phyloP scores from a whole-genome alignment of 1,140 invertebrate species.

The Orchestia grillus region DNA sequence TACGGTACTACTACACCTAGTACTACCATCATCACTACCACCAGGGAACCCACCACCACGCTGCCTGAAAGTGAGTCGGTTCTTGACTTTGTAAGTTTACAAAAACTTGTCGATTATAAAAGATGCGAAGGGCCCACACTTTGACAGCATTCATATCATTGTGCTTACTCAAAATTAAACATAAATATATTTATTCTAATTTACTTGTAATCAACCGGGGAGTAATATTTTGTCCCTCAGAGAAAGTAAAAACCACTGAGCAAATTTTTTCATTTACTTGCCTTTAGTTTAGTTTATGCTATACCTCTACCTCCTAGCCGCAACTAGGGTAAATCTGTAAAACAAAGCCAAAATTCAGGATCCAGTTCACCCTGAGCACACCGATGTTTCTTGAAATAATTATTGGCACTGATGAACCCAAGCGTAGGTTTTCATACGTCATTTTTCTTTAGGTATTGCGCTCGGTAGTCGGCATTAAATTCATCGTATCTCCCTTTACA shows the following conservation, averaged over 20 bases:
- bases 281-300: too few relatives aligned
- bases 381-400: not conserved
- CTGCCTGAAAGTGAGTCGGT: slow-evolving; percentile 64
- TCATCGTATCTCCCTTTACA: not conserved
- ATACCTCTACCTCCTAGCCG: too few relatives aligned
- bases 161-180: not conserved
- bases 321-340: not conserved
- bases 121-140: not conserved
- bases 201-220: not conserved
- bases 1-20: slow-evolving; percentile 57
- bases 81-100: not conserved
- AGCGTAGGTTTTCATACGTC: not conserved
- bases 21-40: slow-evolving; percentile 52
- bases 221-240: not conserved
- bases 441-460: not conserved
- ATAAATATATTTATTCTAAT: not conserved
- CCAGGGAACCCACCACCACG: slow-evolving; percentile 53
- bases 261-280: too few relatives aligned
- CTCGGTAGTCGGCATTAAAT: not conserved
- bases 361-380: not conserved
- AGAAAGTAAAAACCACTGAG: not conserved
- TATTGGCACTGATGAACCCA: not conserved
- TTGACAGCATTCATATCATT: not conserved
- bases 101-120: not conserved
- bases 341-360: not conserved